These are phyloP conservation scores for Chloroclystis v-ata DNA, from an alignment of 2,888 invertebrate genomes.

Conservation along the genomic window DNA sequence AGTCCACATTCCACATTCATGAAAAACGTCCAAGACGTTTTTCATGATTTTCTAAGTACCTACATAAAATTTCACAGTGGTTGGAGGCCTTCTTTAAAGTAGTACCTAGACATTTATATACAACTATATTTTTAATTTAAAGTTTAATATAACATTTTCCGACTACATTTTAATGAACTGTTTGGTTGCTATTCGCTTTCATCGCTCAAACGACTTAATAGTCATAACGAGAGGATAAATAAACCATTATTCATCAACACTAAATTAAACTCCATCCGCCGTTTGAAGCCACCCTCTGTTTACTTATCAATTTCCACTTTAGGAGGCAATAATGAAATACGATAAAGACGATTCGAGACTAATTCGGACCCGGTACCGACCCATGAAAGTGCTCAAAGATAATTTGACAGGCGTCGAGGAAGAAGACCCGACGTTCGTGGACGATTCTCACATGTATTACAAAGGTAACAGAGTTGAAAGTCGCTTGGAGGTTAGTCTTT, in stretches of 20 bases:
- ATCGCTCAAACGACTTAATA: background rate
- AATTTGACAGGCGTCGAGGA: slow-evolving; percentile 59
- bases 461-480: slow-evolving; percentile 47
- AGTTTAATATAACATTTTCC: too few species aligned
- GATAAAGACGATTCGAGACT: slow-evolving; percentile 64
- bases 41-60: too few species aligned
- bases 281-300: slow-evolving; percentile 25
- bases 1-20: too few species aligned
- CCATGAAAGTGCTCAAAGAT: slow-evolving; percentile 70
- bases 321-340: slow-evolving; percentile 62
- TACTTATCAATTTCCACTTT: slow-evolving; percentile 33
- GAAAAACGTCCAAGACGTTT: too few species aligned
- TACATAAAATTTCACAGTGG: too few species aligned
- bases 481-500: slow-evolving; percentile 4
- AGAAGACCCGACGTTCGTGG: slow-evolving; percentile 64
- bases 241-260: slow-evolving; percentile 3
- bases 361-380: slow-evolving; percentile 66
- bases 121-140: too few species aligned
- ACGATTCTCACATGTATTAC: slow-evolving; percentile 69
- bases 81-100: too few species aligned
- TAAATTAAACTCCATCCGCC: slow-evolving; percentile 1
- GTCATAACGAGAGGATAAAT: background rate
- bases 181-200: background rate
- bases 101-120: too few species aligned
- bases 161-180: too few species aligned